phyloP scores from a whole-genome alignment of 2,113 vertebrate genomes.

The Maylandia zebra region DNA sequence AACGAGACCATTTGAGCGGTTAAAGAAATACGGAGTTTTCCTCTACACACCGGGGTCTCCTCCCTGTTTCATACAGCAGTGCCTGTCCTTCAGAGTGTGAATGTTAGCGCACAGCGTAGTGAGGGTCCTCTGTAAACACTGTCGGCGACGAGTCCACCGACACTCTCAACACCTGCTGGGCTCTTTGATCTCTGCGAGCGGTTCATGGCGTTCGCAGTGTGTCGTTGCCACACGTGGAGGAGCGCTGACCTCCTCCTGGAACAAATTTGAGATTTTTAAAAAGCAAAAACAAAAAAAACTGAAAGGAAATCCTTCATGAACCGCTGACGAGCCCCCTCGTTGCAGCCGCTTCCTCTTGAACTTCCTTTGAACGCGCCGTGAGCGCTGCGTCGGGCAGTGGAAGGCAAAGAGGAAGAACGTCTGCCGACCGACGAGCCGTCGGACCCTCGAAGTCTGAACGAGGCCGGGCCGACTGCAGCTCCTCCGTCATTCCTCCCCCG shows the following conservation, averaged over 20 bases:
- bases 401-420: background rate
- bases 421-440: background rate
- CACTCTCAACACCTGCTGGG: conserved; percentile 21
- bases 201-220: conserved; percentile 44
- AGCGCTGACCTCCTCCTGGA: background rate
- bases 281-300: background rate
- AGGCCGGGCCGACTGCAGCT: background rate
- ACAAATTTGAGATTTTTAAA: background rate
- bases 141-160: conserved; percentile 14
- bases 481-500: conserved; percentile 30
- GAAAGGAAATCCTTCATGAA: conserved; percentile 62
- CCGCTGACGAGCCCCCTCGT: background rate
- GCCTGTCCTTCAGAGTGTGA: conserved; percentile 17
- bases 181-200: conserved; percentile 19
- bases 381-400: conserved; percentile 4
- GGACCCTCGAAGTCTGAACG: background rate
- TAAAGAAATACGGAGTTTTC: background rate
- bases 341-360: background rate
- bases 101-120: conserved; percentile 1
- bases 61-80: conserved; percentile 3
- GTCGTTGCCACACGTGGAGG: background rate
- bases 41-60: background rate
- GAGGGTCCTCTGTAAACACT: conserved; percentile 58
- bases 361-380: background rate
- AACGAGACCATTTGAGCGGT: background rate